phyloP scores from a whole-genome alignment of 2,888 invertebrate genomes.

The Dicranocentrus wangi region DNA sequence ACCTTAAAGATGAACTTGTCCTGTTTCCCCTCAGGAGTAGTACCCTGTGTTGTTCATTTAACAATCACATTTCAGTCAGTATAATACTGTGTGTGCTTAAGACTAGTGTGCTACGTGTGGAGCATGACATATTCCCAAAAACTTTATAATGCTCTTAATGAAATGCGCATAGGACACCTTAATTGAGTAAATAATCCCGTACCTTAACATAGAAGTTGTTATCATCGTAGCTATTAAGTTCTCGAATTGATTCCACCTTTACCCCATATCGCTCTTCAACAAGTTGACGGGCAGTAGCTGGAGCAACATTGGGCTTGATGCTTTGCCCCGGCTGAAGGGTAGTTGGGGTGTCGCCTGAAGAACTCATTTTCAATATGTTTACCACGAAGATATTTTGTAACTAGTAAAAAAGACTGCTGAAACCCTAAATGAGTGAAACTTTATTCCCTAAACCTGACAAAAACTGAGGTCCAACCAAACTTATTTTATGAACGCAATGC shows the following conservation, averaged over 20 bases:
- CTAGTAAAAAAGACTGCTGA: too few species aligned
- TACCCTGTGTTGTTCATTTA: slow-evolving; percentile 13
- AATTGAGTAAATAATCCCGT: too few species aligned
- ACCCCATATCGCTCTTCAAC: slow-evolving; percentile 80
- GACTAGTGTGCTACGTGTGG: too few species aligned
- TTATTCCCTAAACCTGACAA: too few species aligned
- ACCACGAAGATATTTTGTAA: too few species aligned
- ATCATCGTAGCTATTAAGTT: slow-evolving; percentile 86
- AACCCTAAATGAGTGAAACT: too few species aligned
- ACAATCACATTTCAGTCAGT: too few species aligned
- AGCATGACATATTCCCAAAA: not conserved
- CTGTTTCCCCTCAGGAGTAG: slow-evolving; percentile 10
- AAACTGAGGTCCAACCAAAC: too few species aligned
- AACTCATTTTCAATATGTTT: not conserved
- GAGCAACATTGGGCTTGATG: slow-evolving; percentile 79
- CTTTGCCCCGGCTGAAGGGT: slow-evolving; percentile 78
- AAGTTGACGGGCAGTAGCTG: slow-evolving; percentile 78
- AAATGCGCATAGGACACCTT: too few species aligned
- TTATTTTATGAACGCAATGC: too few species aligned
- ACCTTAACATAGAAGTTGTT: slow-evolving; percentile 83
- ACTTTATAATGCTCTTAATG: too few species aligned
- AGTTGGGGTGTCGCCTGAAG: slow-evolving; percentile 4
- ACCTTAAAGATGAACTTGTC: slow-evolving; percentile 82
- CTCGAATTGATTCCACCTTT: slow-evolving; percentile 78
- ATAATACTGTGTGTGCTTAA: too few species aligned